Conservation (phyloP, 2,888 invertebrate genomes). For the Limnephilus rhombicus region DNA sequence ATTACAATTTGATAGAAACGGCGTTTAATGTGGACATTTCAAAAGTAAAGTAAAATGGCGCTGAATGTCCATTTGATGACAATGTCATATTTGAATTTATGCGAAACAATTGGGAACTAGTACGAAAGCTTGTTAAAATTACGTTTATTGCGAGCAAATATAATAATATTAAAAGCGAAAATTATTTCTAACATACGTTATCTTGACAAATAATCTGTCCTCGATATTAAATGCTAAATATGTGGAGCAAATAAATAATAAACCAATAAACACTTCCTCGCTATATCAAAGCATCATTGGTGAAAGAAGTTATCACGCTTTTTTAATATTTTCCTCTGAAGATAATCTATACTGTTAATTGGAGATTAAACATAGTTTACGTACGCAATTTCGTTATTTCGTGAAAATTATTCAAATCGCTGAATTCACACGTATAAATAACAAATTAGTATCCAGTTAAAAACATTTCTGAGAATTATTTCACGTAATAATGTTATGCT, state of each 20-base stretch:
- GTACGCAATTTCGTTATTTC: neutral
- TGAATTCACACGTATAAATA: neutral
- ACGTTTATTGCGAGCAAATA: neutral
- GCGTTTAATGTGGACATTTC: too few relatives aligned
- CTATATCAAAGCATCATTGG: neutral
- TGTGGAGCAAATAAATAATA: neutral
- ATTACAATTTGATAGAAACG: neutral
- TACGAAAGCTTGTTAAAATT: neutral
- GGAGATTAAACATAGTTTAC: neutral
- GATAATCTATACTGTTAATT: neutral
- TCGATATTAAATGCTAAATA: neutral
- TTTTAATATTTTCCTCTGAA: neutral
- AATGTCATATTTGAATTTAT: neutral
- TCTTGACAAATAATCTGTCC: neutral
- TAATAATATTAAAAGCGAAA: neutral
- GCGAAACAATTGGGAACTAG: neutral
- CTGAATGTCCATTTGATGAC: too few relatives aligned
- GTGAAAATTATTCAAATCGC: neutral
- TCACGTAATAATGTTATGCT: neutral
- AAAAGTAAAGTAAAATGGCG: too few relatives aligned
- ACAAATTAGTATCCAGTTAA: neutral
- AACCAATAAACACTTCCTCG: neutral
- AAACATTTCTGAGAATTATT: neutral
- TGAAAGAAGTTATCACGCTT: neutral
- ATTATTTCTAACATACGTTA: neutral